A percentile compares a stretch with the other conserved stretches of the same genome.
These are phyloP conservation scores for Heteractis magnifica DNA, from an alignment of 92 coral and sea anemone genomes.

Conservation along the genomic window DNA sequence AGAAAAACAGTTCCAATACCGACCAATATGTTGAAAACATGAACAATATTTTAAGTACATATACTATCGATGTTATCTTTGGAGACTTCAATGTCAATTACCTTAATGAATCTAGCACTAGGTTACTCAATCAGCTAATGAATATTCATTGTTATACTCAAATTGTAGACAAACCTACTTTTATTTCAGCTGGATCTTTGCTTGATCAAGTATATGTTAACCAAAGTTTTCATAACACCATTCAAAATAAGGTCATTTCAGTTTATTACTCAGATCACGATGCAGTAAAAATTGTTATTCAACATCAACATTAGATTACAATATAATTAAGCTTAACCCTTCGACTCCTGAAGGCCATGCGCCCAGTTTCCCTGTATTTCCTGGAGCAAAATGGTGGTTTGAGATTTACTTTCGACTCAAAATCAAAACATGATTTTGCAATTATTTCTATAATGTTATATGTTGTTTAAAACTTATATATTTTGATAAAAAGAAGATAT, in stretches of 20 bases:
- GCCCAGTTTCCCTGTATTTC: neutral
- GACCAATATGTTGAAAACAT: conserved; percentile 24
- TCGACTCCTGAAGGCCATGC: neutral
- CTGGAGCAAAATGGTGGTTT: too few species aligned
- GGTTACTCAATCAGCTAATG: conserved; percentile 19
- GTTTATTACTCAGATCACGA: conserved; percentile 49
- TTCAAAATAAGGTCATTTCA: conserved; percentile 13
- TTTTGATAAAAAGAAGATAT: too few species aligned
- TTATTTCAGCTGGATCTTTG: conserved; percentile 41
- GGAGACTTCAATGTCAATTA: conserved; percentile 38
- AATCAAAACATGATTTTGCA: too few species aligned
- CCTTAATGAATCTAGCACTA: neutral
- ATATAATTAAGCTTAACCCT: too few species aligned
- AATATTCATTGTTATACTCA: conserved; percentile 20
- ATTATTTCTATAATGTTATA: too few species aligned
- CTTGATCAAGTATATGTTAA: conserved; percentile 40
- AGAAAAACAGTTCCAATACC: conserved; percentile 25
- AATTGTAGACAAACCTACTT: conserved; percentile 41
- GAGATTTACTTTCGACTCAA: too few species aligned
- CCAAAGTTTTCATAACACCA: conserved; percentile 14
- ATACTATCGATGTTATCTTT: conserved; percentile 20
- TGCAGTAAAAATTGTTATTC: conserved; percentile 17
- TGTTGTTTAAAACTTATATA: neutral
- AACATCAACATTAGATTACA: conserved; percentile 7
- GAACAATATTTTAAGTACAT: neutral